Evolutionary conservation across 2,888 invertebrate species (phyloP).

Genomic region (Meiosimyza decipiens): DNA sequence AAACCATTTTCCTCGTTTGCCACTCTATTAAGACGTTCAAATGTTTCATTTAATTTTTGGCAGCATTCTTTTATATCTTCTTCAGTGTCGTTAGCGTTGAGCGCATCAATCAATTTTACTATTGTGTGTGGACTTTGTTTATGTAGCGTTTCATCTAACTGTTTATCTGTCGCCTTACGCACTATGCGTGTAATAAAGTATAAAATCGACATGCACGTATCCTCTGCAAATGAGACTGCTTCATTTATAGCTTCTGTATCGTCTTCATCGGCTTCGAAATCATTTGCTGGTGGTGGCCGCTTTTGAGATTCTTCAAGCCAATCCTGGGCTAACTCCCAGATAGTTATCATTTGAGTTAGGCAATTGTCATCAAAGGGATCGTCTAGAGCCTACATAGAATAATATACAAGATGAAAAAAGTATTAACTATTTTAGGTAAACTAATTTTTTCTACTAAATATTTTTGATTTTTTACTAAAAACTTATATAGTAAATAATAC

Average conservation of each 20-base stretch:
- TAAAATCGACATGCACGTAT: conserved; percentile 49
- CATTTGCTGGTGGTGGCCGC: conserved; percentile 42
- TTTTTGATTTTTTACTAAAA: too few relatives aligned
- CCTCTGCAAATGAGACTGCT: conserved; percentile 51
- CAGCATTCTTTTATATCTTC: conserved; percentile 51
- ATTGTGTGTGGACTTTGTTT: conserved; percentile 45
- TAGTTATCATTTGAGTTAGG: conserved; percentile 55
- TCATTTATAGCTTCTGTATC: conserved; percentile 52
- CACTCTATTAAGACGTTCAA: conserved; percentile 30
- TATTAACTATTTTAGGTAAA: not conserved
- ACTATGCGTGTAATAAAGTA: conserved; percentile 50
- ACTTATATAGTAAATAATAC: too few relatives aligned
- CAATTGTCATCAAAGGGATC: conserved; percentile 61
- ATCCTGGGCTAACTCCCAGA: conserved; percentile 56
- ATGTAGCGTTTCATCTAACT: conserved; percentile 45
- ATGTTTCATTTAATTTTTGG: conserved; percentile 42
- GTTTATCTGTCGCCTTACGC: conserved; percentile 48
- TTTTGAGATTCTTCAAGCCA: conserved; percentile 47
- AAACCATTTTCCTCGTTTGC: not conserved
- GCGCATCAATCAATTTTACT: conserved; percentile 45
- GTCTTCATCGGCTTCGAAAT: conserved; percentile 51
- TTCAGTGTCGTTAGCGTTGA: conserved; percentile 48
- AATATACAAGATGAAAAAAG: not conserved
- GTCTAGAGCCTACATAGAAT: conserved; percentile 56
- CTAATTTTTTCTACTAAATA: too few relatives aligned